phyloP scores from a whole-genome alignment of 2,113 vertebrate species.

The Murina feae region DNA sequence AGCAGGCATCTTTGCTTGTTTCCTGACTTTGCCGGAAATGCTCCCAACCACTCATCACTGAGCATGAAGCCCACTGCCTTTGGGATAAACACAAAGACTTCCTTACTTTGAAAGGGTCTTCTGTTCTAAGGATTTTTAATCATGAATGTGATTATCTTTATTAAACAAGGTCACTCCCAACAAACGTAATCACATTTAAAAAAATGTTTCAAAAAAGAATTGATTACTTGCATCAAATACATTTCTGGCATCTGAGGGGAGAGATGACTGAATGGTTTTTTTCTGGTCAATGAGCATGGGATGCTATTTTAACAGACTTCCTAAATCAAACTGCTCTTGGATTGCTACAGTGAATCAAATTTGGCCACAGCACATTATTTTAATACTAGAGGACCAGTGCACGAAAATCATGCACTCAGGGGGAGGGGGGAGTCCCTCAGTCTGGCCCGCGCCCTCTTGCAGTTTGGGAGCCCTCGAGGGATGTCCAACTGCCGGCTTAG shows the following conservation, averaged over 20 bases:
- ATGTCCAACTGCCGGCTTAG: no score
- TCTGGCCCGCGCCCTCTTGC: no score
- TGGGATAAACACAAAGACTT: not conserved
- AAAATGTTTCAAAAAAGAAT: not conserved
- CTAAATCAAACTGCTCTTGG: conserved; percentile 4
- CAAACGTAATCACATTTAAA: not conserved
- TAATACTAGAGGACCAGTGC: no score
- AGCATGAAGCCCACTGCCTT: not conserved
- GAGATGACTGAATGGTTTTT: not conserved
- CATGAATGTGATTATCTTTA: not conserved
- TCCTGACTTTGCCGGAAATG: not conserved
- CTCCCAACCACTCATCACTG: not conserved
- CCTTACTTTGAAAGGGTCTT: not conserved
- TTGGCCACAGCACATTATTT: not conserved
- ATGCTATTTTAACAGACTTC: not conserved
- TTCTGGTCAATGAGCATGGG: not conserved
- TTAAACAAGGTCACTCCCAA: not conserved
- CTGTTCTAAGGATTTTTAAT: not conserved
- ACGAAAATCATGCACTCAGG: no score
- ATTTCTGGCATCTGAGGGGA: conserved; percentile 1
- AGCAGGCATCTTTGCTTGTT: not conserved
- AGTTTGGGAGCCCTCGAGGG: no score
- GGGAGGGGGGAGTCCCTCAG: no score
- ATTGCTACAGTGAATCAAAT: not conserved
- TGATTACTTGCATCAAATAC: not conserved